phyloP scores from a whole-genome alignment of 2,888 invertebrate genomes.

The Sarcophaga caerulescens region DNA sequence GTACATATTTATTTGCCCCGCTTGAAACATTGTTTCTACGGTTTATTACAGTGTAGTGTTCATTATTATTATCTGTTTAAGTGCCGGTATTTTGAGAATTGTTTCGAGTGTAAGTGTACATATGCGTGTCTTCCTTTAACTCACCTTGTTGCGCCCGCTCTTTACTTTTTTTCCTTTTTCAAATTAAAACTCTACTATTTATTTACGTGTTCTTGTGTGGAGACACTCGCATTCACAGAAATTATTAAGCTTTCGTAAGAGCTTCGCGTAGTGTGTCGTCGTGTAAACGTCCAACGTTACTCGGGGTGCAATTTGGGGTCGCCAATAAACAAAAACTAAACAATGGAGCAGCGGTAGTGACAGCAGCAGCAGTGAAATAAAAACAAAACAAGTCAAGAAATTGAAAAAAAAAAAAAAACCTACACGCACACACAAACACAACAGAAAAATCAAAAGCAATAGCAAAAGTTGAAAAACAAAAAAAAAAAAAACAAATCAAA shows the following conservation, averaged over 20 bases:
- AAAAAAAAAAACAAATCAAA: constrained; percentile 20
- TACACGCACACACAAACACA: constrained; percentile 37
- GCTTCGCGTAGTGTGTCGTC: constrained; percentile 53
- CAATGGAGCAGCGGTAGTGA: not conserved
- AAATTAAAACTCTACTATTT: not conserved
- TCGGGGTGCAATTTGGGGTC: constrained; percentile 61
- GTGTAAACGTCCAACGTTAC: constrained; percentile 34
- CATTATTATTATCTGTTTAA: not conserved
- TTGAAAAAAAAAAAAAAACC: constrained; percentile 7
- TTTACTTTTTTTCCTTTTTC: not conserved
- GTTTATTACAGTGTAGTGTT: not conserved
- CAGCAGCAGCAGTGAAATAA: not conserved
- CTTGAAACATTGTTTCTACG: not conserved
- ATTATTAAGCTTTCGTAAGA: constrained; percentile 58
- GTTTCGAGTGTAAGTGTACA: not conserved
- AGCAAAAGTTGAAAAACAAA: constrained; percentile 35
- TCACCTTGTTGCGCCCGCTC: not conserved
- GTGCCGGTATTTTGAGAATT: not conserved
- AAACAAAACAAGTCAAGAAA: not conserved
- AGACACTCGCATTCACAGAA: constrained; percentile 17
- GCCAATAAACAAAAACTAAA: constrained; percentile 27
- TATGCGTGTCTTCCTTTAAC: not conserved
- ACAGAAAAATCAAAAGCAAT: constrained; percentile 19
- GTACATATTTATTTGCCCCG: no score
- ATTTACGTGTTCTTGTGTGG: constrained; percentile 38